Evolutionary conservation across 2,888 invertebrate species (phyloP), one percentile per base, ranked within the genome.

Genomic region (Phytoseiulus persimilis): DNA sequence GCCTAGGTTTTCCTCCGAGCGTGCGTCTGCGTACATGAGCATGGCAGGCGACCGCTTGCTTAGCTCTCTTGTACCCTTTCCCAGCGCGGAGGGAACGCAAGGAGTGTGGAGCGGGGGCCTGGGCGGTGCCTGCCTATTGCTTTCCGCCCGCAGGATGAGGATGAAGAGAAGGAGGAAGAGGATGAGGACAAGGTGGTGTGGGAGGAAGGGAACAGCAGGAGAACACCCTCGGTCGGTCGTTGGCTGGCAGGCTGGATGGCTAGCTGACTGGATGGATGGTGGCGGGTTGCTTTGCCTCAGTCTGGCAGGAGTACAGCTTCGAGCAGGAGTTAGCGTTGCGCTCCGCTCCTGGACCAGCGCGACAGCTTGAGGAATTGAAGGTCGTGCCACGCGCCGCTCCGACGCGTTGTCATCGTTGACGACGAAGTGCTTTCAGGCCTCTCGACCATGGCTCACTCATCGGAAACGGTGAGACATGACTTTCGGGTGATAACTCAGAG

Each of bases 281-380:
- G 18, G 65, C 65, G 65, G 65, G 65, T 65, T 65, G 65, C 65
- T 65, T 65, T 28, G 65, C 65, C 65, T 65, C 65, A 65, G 65
- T 65, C 65, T 65, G 65, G 65, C 65, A 65, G 65, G 65, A 65
- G 65, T 28, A 2, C 65, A 23, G 28, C 65, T 65, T 28, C 65
- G 65, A 65, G 65, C 65, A 65, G 65, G 65, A 65, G 65, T 14
- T 28, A 65, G 28, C 65, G 28, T 65, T 65, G 65, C 65, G 65
- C 65, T 14, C 65, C 18, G 65, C 65, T 65, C 65, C 65, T 65
- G 65, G 18, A 65, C 65, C 1, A 65, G 65, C 65, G 65, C 65
- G 65, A 65, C 65, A 65, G 65, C 65, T 65, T 65, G 65, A 65
- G 65, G 65, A 65, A 65, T 65, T 65, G 65, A 65, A 65, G 65